Conservation (phyloP, 2,113 vertebrate species). For the Sinocyclocheilus anophthalmus region DNA sequence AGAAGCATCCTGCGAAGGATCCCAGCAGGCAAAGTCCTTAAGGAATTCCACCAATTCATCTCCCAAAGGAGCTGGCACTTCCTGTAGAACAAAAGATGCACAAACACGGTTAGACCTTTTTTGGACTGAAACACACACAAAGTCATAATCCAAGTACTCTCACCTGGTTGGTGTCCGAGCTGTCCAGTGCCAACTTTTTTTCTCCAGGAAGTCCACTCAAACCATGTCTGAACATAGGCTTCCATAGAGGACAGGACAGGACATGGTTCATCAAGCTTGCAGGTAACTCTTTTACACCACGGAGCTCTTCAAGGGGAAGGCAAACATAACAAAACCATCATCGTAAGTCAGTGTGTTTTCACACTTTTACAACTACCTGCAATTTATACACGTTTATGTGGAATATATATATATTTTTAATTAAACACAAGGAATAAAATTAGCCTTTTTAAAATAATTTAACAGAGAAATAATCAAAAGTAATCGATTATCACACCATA, state of each 20-base stretch:
- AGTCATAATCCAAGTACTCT: neutral
- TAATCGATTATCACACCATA: conserved; percentile 71
- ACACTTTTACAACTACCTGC: neutral
- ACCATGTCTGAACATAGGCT: conserved; percentile 89
- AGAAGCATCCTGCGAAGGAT: conserved; percentile 82
- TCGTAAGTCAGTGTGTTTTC: neutral
- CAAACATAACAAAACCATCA: neutral
- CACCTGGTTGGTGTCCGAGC: conserved; percentile 59
- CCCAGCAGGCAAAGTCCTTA: conserved; percentile 88
- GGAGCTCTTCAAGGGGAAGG: conserved; percentile 74
- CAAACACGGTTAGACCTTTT: neutral
- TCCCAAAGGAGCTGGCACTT: conserved; percentile 67
- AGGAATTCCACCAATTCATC: conserved; percentile 81
- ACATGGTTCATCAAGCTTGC: conserved; percentile 83
- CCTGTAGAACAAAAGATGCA: conserved; percentile 66
- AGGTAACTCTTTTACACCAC: conserved; percentile 79
- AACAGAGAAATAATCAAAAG: neutral
- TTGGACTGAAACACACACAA: neutral
- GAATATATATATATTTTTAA: too few relatives aligned
- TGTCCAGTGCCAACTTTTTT: neutral
- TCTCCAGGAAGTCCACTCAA: conserved; percentile 69
- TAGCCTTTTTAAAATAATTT: neutral
- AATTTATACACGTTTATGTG: neutral
- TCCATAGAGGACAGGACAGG: conserved; percentile 91
- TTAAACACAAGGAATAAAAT: neutral